phyloP scores from a whole-genome alignment of 2,113 vertebrate species.

The Lepus americanus region DNA sequence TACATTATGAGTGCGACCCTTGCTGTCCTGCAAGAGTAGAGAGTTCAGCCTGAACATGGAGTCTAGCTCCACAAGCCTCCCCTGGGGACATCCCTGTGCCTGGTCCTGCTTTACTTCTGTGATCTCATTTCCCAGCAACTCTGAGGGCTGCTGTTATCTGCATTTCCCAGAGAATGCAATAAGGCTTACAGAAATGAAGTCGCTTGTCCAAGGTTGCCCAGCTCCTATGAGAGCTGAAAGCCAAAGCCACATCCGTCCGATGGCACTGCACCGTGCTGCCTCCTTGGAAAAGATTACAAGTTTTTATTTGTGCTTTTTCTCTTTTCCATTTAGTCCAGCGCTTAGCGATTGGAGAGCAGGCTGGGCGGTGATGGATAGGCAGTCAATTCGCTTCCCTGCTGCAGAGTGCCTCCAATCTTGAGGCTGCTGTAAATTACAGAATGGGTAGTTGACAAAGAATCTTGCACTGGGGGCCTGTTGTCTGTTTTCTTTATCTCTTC shows the following conservation, averaged over 20 bases:
- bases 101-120: rapidly evolving
- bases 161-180: constrained; percentile 2
- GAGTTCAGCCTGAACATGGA: not conserved
- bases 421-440: constrained; percentile 32
- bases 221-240: not conserved
- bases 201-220: not conserved
- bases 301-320: not conserved
- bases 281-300: constrained; percentile 7
- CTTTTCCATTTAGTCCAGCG: not conserved
- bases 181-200: constrained; percentile 25
- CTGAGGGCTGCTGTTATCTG: not conserved
- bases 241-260: not conserved
- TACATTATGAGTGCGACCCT: not conserved
- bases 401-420: not conserved
- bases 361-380: not conserved
- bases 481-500: constrained; percentile 41
- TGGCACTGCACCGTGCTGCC: not conserved
- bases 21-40: not conserved
- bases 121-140: not conserved
- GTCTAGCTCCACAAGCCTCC: not conserved
- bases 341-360: not conserved
- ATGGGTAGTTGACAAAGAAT: constrained; percentile 60
- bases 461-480: not conserved
- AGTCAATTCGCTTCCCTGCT: not conserved
- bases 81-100: not conserved